phyloP scores from a whole-genome alignment of 2,888 invertebrate genomes.

The Sphinx pinastri region DNA sequence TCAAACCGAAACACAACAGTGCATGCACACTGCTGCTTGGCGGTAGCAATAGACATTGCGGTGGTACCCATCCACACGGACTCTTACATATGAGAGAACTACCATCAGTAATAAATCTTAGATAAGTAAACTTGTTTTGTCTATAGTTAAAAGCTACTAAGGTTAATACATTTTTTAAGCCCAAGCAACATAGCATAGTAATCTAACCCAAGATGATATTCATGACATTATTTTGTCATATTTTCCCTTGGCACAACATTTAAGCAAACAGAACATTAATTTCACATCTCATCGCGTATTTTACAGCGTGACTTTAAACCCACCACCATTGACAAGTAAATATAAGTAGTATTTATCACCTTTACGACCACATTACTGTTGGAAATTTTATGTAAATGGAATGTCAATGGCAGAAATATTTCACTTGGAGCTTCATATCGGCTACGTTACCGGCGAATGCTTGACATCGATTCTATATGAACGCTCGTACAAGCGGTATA shows the following conservation, averaged over 20 bases:
- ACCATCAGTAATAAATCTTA: too few relatives aligned
- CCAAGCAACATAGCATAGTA: too few relatives aligned
- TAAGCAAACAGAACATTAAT: background rate
- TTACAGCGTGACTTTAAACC: background rate
- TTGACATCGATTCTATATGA: constrained; percentile 40
- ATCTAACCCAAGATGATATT: too few relatives aligned
- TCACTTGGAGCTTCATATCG: constrained; percentile 33
- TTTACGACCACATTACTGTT: constrained; percentile 35
- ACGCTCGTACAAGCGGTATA: constrained; percentile 31
- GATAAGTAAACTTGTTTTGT: too few relatives aligned
- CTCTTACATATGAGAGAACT: too few relatives aligned
- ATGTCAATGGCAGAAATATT: constrained; percentile 44
- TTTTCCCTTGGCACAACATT: constrained; percentile 35
- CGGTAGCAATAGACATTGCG: too few relatives aligned
- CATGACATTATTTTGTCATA: background rate
- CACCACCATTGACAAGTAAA: constrained; percentile 8
- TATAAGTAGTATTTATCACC: constrained; percentile 38
- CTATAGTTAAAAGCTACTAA: too few relatives aligned
- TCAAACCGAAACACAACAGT: too few relatives aligned
- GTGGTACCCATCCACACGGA: too few relatives aligned
- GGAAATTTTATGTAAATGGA: constrained; percentile 39
- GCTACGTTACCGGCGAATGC: constrained; percentile 31
- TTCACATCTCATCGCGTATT: background rate
- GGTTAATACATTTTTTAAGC: too few relatives aligned
- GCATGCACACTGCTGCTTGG: too few relatives aligned